Conservation (phyloP, 2,113 vertebrate species). For the Ictalurus punctatus region DNA sequence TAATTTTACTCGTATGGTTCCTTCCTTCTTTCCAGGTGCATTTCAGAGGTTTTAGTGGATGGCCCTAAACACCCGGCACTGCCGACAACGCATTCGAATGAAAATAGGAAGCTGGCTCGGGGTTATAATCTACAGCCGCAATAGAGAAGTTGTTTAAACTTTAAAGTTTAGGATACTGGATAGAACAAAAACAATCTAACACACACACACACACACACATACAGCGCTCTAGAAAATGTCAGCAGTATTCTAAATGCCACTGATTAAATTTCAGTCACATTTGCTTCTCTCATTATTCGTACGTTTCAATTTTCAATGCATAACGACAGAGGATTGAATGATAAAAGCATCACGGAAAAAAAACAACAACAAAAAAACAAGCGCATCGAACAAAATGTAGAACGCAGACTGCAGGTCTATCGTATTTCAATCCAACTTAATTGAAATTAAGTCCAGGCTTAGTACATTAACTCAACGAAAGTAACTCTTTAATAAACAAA, state of each 20-base stretch:
- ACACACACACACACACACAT: not conserved
- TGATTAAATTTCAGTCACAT: constrained; percentile 31
- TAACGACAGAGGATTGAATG: not conserved
- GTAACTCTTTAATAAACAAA: too few relatives aligned
- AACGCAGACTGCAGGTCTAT: not conserved
- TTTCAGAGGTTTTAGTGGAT: not conserved
- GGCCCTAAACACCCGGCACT: not conserved
- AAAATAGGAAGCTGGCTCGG: not conserved
- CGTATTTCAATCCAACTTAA: not conserved
- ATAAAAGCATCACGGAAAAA: not conserved
- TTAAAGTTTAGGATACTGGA: not conserved
- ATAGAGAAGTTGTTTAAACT: not conserved
- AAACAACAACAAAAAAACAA: not conserved
- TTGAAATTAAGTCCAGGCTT: too few relatives aligned
- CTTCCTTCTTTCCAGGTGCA: not conserved
- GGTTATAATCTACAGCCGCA: not conserved
- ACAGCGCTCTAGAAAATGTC: constrained; percentile 3
- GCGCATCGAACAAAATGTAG: not conserved
- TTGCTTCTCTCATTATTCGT: constrained; percentile 26
- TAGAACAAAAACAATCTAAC: not conserved
- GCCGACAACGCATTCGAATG: too few relatives aligned
- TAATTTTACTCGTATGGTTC: not conserved
- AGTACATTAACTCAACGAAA: not conserved
- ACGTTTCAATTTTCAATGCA: not conserved
- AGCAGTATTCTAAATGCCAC: constrained; percentile 28